These are phyloP conservation scores for Tenthredo amoena DNA, from an alignment of 2,888 invertebrate species.

Conservation along the genomic window DNA sequence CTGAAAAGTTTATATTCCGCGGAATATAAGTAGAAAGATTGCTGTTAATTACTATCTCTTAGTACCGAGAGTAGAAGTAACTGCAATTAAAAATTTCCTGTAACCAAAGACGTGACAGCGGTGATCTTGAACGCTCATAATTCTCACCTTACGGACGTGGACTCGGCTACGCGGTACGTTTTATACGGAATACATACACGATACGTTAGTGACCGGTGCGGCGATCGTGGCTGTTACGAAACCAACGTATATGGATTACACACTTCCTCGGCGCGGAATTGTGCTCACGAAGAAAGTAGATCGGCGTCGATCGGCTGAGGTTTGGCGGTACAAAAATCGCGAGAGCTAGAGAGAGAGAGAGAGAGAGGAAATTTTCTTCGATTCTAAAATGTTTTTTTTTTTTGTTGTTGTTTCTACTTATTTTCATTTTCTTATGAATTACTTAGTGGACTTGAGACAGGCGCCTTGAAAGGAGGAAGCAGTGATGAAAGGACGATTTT, in stretches of 20 bases:
- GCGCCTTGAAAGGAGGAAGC: constrained; percentile 4
- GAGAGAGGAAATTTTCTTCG: not conserved
- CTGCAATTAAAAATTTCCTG: constrained; percentile 35
- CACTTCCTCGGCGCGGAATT: constrained; percentile 25
- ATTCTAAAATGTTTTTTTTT: not conserved
- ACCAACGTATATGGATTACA: constrained; percentile 41
- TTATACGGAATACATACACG: not conserved
- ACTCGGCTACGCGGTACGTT: not conserved
- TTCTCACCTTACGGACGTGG: constrained; percentile 37
- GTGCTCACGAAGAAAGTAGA: constrained; percentile 46
- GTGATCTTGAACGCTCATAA: constrained; percentile 40
- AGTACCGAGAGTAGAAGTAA: not conserved
- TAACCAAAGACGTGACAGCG: constrained; percentile 23
- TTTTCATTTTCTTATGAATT: not conserved
- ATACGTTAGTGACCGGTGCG: not conserved
- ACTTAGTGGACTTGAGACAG: not conserved
- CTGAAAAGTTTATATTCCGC: not conserved
- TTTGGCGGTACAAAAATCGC: constrained; percentile 16
- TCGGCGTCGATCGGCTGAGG: not conserved
- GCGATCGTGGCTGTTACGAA: constrained; percentile 22
- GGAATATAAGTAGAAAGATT: not conserved
- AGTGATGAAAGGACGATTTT: not conserved
- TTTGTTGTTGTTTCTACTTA: not conserved
- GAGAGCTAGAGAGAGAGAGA: not conserved
- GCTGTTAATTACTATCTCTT: not conserved